phyloP scores from a whole-genome alignment of 2,888 invertebrate genomes.

The Adela reaumurella region DNA sequence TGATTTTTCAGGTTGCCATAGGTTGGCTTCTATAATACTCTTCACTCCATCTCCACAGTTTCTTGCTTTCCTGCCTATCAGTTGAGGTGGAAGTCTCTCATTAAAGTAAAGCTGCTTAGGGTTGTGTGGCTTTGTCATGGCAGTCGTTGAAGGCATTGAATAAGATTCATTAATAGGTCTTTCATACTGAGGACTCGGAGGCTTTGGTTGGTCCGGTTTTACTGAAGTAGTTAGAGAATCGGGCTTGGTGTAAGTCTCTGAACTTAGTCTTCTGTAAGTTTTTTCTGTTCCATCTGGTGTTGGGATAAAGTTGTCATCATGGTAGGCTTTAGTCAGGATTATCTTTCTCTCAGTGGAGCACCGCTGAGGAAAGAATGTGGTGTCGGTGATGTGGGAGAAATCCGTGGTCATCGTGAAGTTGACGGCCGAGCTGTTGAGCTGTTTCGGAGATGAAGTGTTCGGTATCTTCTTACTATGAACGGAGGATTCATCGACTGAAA shows the following conservation, averaged over 20 bases:
- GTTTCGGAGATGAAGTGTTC: constrained; percentile 46
- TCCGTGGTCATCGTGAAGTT: constrained; percentile 49
- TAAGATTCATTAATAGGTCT: not conserved
- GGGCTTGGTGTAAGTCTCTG: constrained; percentile 49
- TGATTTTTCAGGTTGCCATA: constrained; percentile 37
- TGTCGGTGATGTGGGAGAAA: constrained; percentile 42
- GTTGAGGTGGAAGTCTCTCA: constrained; percentile 20
- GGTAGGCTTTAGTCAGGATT: constrained; percentile 1
- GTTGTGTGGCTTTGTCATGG: constrained; percentile 22
- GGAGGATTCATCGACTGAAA: constrained; percentile 12
- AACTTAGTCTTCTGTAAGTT: constrained; percentile 26
- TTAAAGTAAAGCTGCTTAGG: constrained; percentile 39
- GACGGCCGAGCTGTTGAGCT: constrained; percentile 30
- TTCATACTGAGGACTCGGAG: not conserved
- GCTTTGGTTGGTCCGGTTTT: constrained; percentile 16
- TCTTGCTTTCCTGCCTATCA: constrained; percentile 21
- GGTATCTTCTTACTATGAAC: constrained; percentile 35
- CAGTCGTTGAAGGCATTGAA: no score
- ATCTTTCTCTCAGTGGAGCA: constrained; percentile 44
- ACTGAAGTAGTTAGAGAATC: constrained; percentile 38
- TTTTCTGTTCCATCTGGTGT: not conserved
- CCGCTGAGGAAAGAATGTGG: constrained; percentile 40
- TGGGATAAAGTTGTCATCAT: not conserved
- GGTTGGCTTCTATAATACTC: constrained; percentile 24
- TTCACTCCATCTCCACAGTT: constrained; percentile 17